Conservation (phyloP, 1,140 invertebrate species). For the Armadillidium nasatum region DNA sequence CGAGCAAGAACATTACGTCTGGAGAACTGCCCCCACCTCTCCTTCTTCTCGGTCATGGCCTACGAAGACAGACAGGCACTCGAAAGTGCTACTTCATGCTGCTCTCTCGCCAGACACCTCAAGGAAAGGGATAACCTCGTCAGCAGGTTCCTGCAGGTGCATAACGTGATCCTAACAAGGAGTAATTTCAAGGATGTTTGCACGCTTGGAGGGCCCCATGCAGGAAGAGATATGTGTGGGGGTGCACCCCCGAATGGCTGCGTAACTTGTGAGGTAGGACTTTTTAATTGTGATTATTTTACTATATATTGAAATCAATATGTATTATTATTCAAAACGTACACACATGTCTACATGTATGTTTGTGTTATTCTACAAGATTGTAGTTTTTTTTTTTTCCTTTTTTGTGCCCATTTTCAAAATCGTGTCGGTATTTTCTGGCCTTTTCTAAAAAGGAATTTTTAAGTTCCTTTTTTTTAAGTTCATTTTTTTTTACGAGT, state of each 20-base stretch:
- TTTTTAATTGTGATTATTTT: too few relatives aligned
- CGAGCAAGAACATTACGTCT: neutral
- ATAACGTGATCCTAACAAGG: neutral
- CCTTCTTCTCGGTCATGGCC: neutral
- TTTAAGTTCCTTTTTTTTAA: too few relatives aligned
- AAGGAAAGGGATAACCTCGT: neutral
- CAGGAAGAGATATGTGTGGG: neutral
- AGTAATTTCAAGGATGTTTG: neutral
- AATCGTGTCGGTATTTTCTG: too few relatives aligned
- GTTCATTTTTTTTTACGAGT: too few relatives aligned
- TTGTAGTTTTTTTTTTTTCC: too few relatives aligned
- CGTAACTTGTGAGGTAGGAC: neutral
- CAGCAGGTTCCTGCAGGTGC: neutral
- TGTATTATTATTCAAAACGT: neutral
- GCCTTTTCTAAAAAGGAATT: too few relatives aligned
- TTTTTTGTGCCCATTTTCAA: too few relatives aligned
- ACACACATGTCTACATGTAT: neutral
- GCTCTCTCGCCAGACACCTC: neutral
- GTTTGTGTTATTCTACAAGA: too few relatives aligned
- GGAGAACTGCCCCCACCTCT: slow-evolving; percentile 4
- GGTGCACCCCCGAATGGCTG: neutral
- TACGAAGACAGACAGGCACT: neutral
- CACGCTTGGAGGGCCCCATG: neutral
- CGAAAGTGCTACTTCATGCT: neutral
- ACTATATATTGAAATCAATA: neutral